Base-by-base conservation (phyloP, 2,888 invertebrate species). In the Brachyopa scutellaris region DNA sequence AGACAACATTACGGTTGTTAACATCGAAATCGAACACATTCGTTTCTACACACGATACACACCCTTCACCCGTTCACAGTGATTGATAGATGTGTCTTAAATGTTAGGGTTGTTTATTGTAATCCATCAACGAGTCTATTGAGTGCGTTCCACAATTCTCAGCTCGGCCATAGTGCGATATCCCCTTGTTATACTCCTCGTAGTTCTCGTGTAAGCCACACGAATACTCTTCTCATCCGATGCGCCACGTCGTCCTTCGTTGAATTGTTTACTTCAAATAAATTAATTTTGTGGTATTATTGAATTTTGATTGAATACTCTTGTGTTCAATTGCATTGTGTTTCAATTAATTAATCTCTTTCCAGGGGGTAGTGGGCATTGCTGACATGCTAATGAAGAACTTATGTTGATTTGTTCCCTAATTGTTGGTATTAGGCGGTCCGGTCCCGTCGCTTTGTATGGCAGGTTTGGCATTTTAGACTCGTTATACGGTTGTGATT, bases 271-370 rank as follows among this genome's bases (percentile, higher is more conserved):
- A 51, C 70, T 70, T 70, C 49, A 59, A 59, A 42, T 66, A 66
- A 70, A 61, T 59, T 49, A 61, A 70, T 70, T 70, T 61, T 70
- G 59, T 40, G 59, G 59, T 38, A 40, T 40, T 59, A 59, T 59
- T 59, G 59, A 59, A 19, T 51, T 61, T 40, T 49, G 59, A 70
- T 67, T 69, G 69, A 69, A 55, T 70, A 31, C 45, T 26, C 4
- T 51, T 51, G 70, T 51, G 51, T 70, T 61, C 70, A 40, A 66
- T 66, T 53, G 42, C 38, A 64, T 64, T 66, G 53, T 66, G 42
- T 66, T 66, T 66, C 42, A 53, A 70, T 70, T 59, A 70, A 70
- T 70, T 70, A 61, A 31, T 40, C 40, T 13, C 13, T 2, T 47
- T 26, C 7, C 23, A 15, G 31, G 19, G n/a, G n/a, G n/a, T n/a